Evolutionary conservation across 2,888 invertebrate genomes (phyloP), one percentile per base, ranked within the genome.

Genomic region (Euproctis similis): DNA sequence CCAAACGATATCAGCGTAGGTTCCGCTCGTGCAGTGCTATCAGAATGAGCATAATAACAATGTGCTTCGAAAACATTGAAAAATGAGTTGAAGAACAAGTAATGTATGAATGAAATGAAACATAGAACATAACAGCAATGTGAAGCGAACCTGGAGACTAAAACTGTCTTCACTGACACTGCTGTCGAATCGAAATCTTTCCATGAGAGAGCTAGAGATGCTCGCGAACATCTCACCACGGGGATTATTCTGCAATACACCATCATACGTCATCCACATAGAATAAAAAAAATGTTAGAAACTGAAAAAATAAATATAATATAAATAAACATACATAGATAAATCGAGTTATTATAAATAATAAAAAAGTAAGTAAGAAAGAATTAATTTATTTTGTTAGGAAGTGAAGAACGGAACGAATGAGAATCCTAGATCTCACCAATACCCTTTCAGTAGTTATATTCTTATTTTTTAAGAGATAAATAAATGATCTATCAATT

Each of bases 141-240:
- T 41, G 46, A 63, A 59, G 78, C 81, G 86, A 89, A 88, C 91
- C 90, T 87, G 90, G 63, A 88, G 90, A 86, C 87, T 93, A n/a
- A n/a, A n/a, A 87, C 87, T 91, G 84, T 88, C 89, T 72, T 88
- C 88, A 84, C 90, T 91, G 71, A 90, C 80, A 58, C 91, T 90
- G 72, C 90, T 89, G 78, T 91, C 91, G 80, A 92, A 88, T 62
- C 90, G 90, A 85, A 92, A 90, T 75, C 90, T 91, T 72, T 90
- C 91, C 89, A 93, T 89, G 77, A 93, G 85, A 40, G 93, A 93
- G 53, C 91, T 91, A 53, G 92, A 90, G 57, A 93, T 90, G 81
- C 92, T 92, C 54, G 93, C 93, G 72, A 89, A 92, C 87, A 91
- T 92, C 87, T 93, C 93, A 59, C 93, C 92, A 61, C 90, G 89